Base-by-base conservation (phyloP, 2,888 invertebrate species). In the Xanthorhoe spadicearia region DNA sequence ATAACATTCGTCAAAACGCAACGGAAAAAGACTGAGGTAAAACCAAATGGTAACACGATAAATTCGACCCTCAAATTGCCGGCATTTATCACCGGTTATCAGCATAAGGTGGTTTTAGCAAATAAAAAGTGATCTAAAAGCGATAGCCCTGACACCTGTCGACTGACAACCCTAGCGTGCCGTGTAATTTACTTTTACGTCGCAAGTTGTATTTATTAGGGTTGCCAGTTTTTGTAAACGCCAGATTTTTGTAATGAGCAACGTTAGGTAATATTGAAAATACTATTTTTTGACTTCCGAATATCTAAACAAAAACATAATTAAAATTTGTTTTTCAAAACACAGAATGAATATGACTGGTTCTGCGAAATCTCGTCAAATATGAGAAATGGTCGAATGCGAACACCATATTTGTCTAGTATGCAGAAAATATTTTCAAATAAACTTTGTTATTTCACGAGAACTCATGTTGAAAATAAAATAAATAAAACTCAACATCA, bases 41-140 rank as follows among this genome's bases (percentile, higher is more conserved):
- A 43, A 43, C 38, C 38, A 43, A 43, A 43, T 32, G 32, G 32
- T 43, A 43, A 43, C 38, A 43, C 38, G 38, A 43, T 43, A 43
- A 13, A 43, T 43, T 43, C 13, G 10, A 43, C 38, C 38, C 13
- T 43, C 3, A 43, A 43, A 43, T 43, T 43, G 38, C 38, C 10
- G 13, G 38, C 38, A 43, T 43, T 43, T 43, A 43, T 43, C 38
- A 43, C 38, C 38, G 38, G 10, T 43, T 43, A 43, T 43, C 38
- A 43, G 38, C 13, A 17, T 55, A 63, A 71, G 69, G 71, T 67
- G 72, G 64, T 58, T 62, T 69, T 65, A 66, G 66, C 77, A 77
- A 76, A 77, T 80, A 80, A 79, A 80, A 82, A 74, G 74, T 76
- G 80, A 78, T 80, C 74, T 75, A 74, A 71, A 15, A 56, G 4